Base-by-base conservation (phyloP, 2,888 invertebrate genomes). In the Hoplodrina blanda region DNA sequence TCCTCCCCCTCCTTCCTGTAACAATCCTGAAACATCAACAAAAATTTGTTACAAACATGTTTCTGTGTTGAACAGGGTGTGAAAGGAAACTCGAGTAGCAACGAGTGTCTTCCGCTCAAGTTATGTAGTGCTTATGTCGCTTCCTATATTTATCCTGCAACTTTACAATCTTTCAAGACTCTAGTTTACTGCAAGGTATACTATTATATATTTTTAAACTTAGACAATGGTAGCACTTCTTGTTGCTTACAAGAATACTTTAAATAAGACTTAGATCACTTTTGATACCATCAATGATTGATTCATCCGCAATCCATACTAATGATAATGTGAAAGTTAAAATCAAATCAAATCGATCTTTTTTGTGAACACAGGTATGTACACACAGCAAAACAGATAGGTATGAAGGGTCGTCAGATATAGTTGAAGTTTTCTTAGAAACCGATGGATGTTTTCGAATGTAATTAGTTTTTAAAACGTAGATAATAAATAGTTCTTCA, bases 31-130 rank as follows among this genome's bases (percentile, higher is more conserved):
- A 69, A 69, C 54, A 75, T 59, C 63, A 59, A 55, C 54, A 20
- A 62, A 72, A 65, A 71, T 59, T 57, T 59, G 69, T 79, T 49
- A 79, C 79, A 63, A 61, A 76, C 73, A 62, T 62, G 63, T 76
- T 66, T 49, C 64, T 44, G 68, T 56, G 69, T 73, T 77, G 56
- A 73, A 56, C 67, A 46, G 37, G 57, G 33, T 60, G 33, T 53
- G 62, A 78, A 73, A 65, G 78, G 77, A 78, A 78, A 78, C 73
- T 78, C 55, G 78, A 78, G 78, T 52, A 77, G 73, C 49, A 69
- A 62, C 73, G 73, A 73, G 64, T 68, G 62, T 69, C 78, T 78
- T 73, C 73, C 78, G 55, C 55, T 49, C 68, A 55, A 62, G 78
- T 78, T 65, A 78, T 78, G 69, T 78, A 73, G 73, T 78, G 73